Evolutionary conservation across 2,797 vertebrate species (phyloP).

Genomic region (Corythornis leucogaster): DNA sequence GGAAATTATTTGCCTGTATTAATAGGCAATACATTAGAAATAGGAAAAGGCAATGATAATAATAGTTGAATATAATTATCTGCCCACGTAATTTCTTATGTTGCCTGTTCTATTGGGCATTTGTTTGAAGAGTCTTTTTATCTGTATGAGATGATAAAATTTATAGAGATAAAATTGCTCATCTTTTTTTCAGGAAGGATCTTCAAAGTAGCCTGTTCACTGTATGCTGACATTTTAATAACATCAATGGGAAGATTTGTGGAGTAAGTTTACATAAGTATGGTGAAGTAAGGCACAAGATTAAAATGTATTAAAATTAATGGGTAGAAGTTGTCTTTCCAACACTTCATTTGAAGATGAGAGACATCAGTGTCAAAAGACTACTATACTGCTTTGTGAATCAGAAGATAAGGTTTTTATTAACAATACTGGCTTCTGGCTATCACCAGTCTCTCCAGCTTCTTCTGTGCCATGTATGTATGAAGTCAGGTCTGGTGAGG

Average conservation of each 20-base stretch:
- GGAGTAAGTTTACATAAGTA: neutral
- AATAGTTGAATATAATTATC: neutral
- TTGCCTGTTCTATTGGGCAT: neutral
- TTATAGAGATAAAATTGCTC: neutral
- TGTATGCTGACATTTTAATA: neutral
- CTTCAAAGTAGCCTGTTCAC: neutral
- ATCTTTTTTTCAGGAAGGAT: neutral
- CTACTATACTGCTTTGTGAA: neutral
- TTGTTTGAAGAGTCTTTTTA: neutral
- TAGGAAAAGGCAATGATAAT: neutral
- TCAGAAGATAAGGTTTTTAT: neutral
- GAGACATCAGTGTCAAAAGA: neutral
- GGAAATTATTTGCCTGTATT: neutral
- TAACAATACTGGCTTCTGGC: neutral
- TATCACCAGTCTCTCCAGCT: neutral
- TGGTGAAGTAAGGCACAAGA: neutral
- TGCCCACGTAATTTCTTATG: neutral
- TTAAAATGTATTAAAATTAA: slow-evolving; percentile 17
- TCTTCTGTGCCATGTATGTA: neutral
- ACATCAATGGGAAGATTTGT: neutral
- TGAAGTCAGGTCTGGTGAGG: neutral
- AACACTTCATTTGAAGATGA: neutral
- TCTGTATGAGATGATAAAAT: neutral
- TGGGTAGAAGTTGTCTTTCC: neutral
- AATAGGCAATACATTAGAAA: neutral